Evolutionary conservation across 1,140 invertebrate genomes (phyloP), one percentile per base, ranked within the genome.

Genomic region (Tetramorium simillimum): DNA sequence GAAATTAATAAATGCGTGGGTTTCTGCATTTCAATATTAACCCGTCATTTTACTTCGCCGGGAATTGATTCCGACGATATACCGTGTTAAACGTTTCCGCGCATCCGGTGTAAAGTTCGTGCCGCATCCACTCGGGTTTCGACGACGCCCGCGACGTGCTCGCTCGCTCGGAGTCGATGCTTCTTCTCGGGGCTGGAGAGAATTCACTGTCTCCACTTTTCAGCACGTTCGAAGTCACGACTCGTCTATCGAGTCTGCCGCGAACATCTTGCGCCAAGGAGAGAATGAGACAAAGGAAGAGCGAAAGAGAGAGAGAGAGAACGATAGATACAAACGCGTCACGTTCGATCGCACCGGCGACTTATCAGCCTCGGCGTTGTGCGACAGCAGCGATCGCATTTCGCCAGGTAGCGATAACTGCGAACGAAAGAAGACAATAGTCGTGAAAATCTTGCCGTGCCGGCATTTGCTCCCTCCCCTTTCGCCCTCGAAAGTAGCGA

Each of bases 141-240:
- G 62, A 69, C 33, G 69, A 75, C 46, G n/a, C 53, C 53, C 80
- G 21, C 24, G n/a, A 84, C 80, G 70, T 75, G 69, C 43, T 62
- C 69, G 14, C 69, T 75, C 58, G 24, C 28, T 21, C 16, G 63
- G 9, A 80, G 53, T 40, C 49, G 33, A 81, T 56, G 77, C 77
- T 65, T n/a, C 60, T 65, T 78, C 60, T 78, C 40, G 24, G 37
- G 12, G 18, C 10, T 10, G 56, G 62, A 24, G 43, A 46, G 80
- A 84, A 84, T 84, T 84, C 80, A 84, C 80, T 84, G 80, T 75
- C 53, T 73, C 51, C 80, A 60, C 69, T 84, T 75, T 84, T 75
- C 80, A 84, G 40, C 67, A 53, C 65, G 80, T 73, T 73, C 51
- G 69, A 62, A 84, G 80, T 82, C 67, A 60, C 67, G 80, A 60